Conservation (phyloP, 2,113 vertebrate genomes). For the Archilochus colubris region DNA sequence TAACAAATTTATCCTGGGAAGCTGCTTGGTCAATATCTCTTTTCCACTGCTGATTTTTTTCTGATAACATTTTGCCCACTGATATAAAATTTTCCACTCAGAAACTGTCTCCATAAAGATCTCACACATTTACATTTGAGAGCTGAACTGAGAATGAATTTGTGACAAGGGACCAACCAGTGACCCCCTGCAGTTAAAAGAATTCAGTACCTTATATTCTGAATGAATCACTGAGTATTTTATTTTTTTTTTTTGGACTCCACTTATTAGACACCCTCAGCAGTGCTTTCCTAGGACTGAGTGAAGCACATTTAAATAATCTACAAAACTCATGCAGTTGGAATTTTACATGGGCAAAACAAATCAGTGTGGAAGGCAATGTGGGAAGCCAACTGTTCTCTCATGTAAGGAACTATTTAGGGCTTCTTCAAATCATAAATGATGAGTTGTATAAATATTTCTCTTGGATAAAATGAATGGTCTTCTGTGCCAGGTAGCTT, state of each 20-base stretch:
- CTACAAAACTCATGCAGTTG: not conserved
- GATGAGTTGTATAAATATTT: not conserved
- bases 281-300: not conserved
- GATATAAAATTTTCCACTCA: not conserved
- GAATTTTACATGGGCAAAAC: not conserved
- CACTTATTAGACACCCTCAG: not conserved
- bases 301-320: not conserved
- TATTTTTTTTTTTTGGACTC: not conserved
- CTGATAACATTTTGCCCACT: not conserved
- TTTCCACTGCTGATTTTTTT: not conserved
- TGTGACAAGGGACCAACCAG: not conserved
- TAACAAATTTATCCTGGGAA: not conserved
- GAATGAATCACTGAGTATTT: not conserved
- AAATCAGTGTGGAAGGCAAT: not conserved
- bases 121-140: not conserved
- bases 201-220: not conserved
- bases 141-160: not conserved
- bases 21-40: not conserved
- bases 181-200: not conserved
- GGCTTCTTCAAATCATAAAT: not conserved
- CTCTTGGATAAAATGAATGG: not conserved
- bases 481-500: not conserved
- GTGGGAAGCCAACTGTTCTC: not conserved
- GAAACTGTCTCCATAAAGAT: not conserved
- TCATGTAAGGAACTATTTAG: not conserved